These are phyloP conservation scores for Pangasius krempfi DNA, from an alignment of 2,797 vertebrate genomes.

Conservation along the genomic window DNA sequence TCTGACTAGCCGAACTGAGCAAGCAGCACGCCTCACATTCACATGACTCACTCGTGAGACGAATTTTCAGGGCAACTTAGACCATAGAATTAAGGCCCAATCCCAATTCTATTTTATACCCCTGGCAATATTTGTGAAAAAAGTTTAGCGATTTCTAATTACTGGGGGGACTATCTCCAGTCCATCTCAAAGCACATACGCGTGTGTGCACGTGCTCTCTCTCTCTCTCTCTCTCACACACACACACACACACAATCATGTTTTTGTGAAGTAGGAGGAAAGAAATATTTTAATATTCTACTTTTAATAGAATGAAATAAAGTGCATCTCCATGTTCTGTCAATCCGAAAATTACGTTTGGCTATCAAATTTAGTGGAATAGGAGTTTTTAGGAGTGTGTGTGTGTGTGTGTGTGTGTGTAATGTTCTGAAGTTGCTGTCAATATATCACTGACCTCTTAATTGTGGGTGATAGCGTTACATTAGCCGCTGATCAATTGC, in stretches of 20 bases:
- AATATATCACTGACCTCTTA: neutral
- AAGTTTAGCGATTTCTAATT: too few relatives aligned
- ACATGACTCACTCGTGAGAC: neutral
- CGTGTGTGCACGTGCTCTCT: too few relatives aligned
- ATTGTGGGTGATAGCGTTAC: neutral
- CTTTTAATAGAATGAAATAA: neutral
- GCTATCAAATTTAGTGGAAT: neutral
- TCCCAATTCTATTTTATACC: too few relatives aligned
- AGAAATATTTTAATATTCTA: neutral
- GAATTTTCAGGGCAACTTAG: neutral
- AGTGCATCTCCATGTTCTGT: neutral
- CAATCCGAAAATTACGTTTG: neutral
- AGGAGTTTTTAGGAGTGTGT: neutral
- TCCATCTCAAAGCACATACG: too few relatives aligned
- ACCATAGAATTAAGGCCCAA: neutral
- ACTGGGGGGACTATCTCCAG: too few relatives aligned
- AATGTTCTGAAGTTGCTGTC: neutral
- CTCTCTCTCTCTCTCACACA: too few relatives aligned
- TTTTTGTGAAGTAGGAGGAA: neutral
- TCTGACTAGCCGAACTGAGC: conserved; percentile 14
- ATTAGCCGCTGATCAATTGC: neutral
- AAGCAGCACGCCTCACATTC: neutral
- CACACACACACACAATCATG: neutral
- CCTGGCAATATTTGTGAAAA: too few relatives aligned
- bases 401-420: neutral